A percentile compares a stretch with the other conserved stretches of the same genome.
Evolutionary conservation across 2,113 vertebrate genomes (phyloP).

Genomic region (Meriones unguiculatus): DNA sequence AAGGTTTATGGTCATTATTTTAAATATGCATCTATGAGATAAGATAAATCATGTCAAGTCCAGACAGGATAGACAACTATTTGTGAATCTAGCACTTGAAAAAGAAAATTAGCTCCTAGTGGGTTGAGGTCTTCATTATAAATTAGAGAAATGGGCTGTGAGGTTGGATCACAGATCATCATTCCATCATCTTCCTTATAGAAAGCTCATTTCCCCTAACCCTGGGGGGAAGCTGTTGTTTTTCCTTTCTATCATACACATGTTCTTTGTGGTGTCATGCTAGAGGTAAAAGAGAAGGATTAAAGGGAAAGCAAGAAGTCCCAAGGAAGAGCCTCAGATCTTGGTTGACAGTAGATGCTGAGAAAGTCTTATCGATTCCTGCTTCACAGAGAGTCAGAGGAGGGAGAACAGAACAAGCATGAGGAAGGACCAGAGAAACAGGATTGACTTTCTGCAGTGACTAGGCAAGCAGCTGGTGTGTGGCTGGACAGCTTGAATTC

Average conservation of each 20-base stretch:
- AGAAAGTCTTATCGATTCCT: neutral
- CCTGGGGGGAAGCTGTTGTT: neutral
- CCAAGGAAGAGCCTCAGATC: neutral
- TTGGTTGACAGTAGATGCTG: neutral
- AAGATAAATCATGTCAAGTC: neutral
- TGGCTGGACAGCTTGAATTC: conserved; percentile 83
- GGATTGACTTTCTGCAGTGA: conserved; percentile 63
- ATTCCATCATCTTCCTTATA: neutral
- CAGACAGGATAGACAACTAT: neutral
- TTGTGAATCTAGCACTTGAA: neutral
- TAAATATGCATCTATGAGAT: conserved; percentile 16
- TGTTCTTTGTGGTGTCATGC: neutral
- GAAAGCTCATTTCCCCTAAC: neutral
- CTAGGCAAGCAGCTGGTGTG: conserved; percentile 80
- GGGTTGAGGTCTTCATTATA: neutral
- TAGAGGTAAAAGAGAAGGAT: neutral
- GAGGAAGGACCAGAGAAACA: conserved; percentile 2
- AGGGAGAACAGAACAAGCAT: conserved; percentile 2
- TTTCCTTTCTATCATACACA: neutral
- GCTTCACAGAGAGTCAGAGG: neutral
- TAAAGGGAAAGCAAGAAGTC: neutral
- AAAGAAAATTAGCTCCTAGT: neutral
- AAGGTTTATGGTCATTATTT: conserved; percentile 25
- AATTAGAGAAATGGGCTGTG: neutral
- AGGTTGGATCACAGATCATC: neutral